Evolutionary conservation across 2,113 vertebrate genomes (phyloP).

Genomic region (Centrocercus urophasianus): DNA sequence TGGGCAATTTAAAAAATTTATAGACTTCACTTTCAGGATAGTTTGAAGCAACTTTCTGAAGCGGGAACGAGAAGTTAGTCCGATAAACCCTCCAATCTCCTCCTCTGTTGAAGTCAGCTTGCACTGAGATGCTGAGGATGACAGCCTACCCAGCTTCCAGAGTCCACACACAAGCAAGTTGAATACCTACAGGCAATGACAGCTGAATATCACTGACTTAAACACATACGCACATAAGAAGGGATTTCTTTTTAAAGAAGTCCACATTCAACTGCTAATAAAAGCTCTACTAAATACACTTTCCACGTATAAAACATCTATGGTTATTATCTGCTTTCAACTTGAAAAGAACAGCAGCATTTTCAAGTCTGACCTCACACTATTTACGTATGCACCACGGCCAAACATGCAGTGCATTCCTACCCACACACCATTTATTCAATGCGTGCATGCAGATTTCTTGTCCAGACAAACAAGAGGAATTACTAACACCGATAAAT

Average conservation of each 20-base stretch:
- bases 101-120: not conserved
- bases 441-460: not conserved
- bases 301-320: not conserved
- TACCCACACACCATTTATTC: not conserved
- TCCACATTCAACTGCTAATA: not conserved
- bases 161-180: not conserved
- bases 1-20: conserved; percentile 10
- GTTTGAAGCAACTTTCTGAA: conserved; percentile 1
- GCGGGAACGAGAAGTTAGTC: not conserved
- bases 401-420: not conserved
- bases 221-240: not conserved
- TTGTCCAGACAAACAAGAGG: not conserved
- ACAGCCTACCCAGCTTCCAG: not conserved
- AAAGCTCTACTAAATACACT: not conserved
- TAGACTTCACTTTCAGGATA: not conserved
- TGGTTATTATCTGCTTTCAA: not conserved
- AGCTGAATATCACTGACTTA: not conserved
- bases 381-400: rapidly evolving
- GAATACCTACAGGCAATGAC: not conserved
- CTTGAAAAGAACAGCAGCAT: not conserved
- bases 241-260: not conserved
- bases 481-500: not conserved
- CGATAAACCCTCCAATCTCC: not conserved
- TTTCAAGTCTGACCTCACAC: not conserved
- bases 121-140: not conserved